Base-by-base conservation (phyloP, 2,888 invertebrate genomes). In the Incurvaria masculella region DNA sequence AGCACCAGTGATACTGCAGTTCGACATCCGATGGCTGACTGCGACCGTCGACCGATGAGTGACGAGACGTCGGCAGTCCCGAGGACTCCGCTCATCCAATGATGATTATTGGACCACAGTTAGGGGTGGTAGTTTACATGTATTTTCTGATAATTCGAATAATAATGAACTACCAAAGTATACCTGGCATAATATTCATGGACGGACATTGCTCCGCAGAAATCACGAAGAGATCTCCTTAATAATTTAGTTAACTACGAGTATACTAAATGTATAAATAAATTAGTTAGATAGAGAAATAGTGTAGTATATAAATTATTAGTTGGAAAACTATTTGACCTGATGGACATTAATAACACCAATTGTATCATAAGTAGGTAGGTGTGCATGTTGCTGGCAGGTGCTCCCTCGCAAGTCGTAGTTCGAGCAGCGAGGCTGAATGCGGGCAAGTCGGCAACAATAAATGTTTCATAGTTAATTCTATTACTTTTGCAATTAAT, bases 391-490 rank as follows among this genome's bases (percentile, higher is more conserved):
- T n/a, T n/a, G n/a, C n/a, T n/a, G n/a, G n/a, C n/a, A n/a, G n/a
- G n/a, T n/a, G n/a, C n/a, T n/a, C n/a, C n/a, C 66, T 57, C 64
- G 26, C 26, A 23, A 19, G 61, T 64, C 43, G 66, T n/a, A n/a
- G n/a, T n/a, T n/a, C 65, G 59, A 59, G 62, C 63, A 45, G 60
- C 61, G 59, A 58, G 50, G 55, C 49, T 47, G 42, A 48, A 50
- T 44, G 26, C 45, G 41, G 49, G 38, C 51, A 40, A 40, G 17
- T 16, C n/a, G n/a, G n/a, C n/a, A n/a, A n/a, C n/a, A n/a, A n/a
- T n/a, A n/a, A n/a, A n/a, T n/a, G n/a, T n/a, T n/a, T n/a, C n/a
- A n/a, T n/a, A n/a, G n/a, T n/a, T n/a, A n/a, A n/a, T n/a, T n/a
- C n/a, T n/a, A n/a, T n/a, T n/a, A n/a, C n/a, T n/a, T n/a, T n/a